phyloP scores from a whole-genome alignment of 2,113 vertebrate genomes.

The Sylvietta virens region DNA sequence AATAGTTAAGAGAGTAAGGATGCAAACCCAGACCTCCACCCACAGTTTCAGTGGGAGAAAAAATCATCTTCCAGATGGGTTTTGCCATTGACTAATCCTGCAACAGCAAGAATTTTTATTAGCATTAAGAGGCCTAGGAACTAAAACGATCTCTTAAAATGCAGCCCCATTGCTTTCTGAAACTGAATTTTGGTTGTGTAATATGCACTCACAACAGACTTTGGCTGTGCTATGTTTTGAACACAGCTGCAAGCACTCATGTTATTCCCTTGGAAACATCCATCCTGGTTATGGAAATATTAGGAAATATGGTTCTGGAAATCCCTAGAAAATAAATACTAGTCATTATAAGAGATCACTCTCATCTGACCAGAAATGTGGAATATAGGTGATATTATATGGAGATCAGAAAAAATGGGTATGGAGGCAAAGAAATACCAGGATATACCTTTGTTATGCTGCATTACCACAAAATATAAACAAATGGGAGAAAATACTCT shows the following conservation, averaged over 20 bases:
- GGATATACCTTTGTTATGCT: neutral
- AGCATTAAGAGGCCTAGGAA: neutral
- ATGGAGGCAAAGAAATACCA: neutral
- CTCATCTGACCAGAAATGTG: neutral
- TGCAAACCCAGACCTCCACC: neutral
- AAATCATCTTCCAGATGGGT: neutral
- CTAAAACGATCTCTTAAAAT: neutral
- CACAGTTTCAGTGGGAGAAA: neutral
- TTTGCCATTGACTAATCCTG: neutral
- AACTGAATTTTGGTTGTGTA: constrained; percentile 13
- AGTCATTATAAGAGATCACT: neutral
- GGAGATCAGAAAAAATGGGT: neutral
- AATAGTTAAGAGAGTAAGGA: neutral
- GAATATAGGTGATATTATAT: neutral
- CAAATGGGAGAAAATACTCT: neutral
- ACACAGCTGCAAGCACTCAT: neutral
- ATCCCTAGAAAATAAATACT: neutral
- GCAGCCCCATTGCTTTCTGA: neutral
- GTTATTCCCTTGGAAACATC: neutral
- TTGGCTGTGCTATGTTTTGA: neutral
- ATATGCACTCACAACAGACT: neutral
- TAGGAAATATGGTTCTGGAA: neutral
- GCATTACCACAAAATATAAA: neutral
- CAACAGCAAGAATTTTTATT: neutral
- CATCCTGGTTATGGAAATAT: neutral